Evolutionary conservation across 2,113 vertebrate species (phyloP).

Genomic region (Gymnarchus niloticus): DNA sequence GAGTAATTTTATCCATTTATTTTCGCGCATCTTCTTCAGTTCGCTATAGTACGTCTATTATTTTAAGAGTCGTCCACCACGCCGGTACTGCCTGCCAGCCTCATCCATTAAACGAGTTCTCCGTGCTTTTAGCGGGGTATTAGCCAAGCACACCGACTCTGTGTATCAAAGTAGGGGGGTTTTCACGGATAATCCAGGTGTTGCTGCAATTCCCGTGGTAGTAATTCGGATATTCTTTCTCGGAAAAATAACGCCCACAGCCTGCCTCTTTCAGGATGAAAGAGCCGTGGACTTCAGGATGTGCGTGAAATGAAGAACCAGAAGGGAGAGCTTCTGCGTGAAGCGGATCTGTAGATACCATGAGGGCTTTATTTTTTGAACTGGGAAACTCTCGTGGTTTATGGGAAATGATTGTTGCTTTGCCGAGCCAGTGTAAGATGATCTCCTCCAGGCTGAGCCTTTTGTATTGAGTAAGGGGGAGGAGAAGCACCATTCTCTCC

Average conservation of each 20-base stretch:
- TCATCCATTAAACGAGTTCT: too few species aligned
- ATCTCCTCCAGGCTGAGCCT: constrained; percentile 27
- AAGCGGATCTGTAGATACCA: background rate
- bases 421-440: constrained; percentile 20
- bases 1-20: background rate
- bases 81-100: background rate
- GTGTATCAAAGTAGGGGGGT: background rate
- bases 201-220: background rate
- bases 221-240: constrained; percentile 39
- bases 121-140: background rate
- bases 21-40: background rate
- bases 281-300: constrained; percentile 31
- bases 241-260: constrained; percentile 26
- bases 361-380: background rate
- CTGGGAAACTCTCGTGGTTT: background rate
- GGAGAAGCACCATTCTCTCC: constrained; percentile 39
- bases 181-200: background rate
- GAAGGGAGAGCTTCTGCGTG: background rate
- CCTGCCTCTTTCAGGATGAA: constrained; percentile 39
- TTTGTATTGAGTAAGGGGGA: constrained; percentile 38
- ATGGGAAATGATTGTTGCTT: background rate
- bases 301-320: background rate
- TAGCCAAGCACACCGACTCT: background rate
- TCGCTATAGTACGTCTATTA: background rate
- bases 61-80: background rate